phyloP scores from a whole-genome alignment of 2,797 vertebrate species.

The Ciconia nigra region DNA sequence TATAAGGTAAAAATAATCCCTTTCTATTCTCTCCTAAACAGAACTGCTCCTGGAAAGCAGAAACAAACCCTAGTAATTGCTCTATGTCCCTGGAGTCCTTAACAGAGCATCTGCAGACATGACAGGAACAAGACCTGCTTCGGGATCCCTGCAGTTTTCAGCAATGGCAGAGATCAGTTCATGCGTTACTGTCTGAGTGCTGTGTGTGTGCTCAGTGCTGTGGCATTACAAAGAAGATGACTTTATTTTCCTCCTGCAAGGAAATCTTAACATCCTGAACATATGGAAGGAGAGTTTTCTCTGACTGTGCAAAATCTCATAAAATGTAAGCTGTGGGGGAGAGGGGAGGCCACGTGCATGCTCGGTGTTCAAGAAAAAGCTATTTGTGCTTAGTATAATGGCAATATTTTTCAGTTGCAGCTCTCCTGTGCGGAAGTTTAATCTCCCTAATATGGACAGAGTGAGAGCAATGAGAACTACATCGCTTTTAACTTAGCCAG shows the following conservation, averaged over 20 bases:
- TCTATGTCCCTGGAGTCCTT: conserved; percentile 63
- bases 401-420: conserved; percentile 33
- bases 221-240: conserved; percentile 54
- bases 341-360: conserved; percentile 49
- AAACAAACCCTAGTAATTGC: conserved; percentile 69
- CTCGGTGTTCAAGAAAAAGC: conserved; percentile 5
- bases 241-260: conserved; percentile 44
- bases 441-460: background rate
- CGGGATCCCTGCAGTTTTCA: conserved; percentile 39
- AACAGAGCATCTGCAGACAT: conserved; percentile 66
- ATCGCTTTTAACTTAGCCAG: background rate
- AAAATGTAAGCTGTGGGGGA: conserved; percentile 49
- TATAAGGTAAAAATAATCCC: conserved; percentile 62
- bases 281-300: conserved; percentile 47
- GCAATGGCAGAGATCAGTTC: conserved; percentile 45
- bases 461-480: background rate
- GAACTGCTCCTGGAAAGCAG: conserved; percentile 71
- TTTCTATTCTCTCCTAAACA: conserved; percentile 71
- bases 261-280: conserved; percentile 53
- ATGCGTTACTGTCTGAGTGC: conserved; percentile 23
- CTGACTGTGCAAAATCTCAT: conserved; percentile 34
- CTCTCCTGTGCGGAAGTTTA: background rate
- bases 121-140: conserved; percentile 61
- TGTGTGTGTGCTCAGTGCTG: conserved; percentile 29
- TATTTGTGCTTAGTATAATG: conserved; percentile 26